These are phyloP conservation scores for Stomorhina lunata DNA, from an alignment of 2,888 invertebrate genomes.

Conservation along the genomic window DNA sequence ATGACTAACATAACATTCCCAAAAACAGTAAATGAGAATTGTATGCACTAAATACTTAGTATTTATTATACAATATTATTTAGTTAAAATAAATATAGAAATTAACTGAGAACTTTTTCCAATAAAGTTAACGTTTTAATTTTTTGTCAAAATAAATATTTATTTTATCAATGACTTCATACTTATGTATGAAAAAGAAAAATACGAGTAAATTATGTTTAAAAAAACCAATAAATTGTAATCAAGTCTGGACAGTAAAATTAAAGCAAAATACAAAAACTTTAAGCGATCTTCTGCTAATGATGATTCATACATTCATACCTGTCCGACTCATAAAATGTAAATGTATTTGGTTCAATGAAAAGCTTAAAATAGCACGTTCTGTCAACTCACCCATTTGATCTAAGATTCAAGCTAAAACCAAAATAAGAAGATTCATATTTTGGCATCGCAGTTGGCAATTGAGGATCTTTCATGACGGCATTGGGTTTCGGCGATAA, in stretches of 20 bases:
- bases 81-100: neutral
- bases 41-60: neutral
- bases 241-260: conserved; percentile 4
- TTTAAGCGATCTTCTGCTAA: neutral
- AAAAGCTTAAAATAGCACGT: neutral
- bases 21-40: neutral
- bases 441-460: conserved; percentile 72
- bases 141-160: neutral
- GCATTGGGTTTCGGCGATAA: conserved; percentile 78
- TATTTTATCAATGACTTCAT: conserved; percentile 54
- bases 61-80: neutral
- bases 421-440: conserved; percentile 79
- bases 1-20: neutral
- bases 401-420: conserved; percentile 74
- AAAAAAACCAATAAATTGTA: conserved; percentile 4
- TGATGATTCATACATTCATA: conserved; percentile 26
- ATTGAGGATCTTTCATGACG: conserved; percentile 76
- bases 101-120: neutral
- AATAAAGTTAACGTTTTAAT: neutral
- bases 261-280: conserved; percentile 1
- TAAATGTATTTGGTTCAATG: neutral
- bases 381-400: conserved; percentile 74
- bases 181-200: neutral
- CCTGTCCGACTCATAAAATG: neutral
- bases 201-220: neutral